phyloP scores from a whole-genome alignment of 2,888 invertebrate genomes.

The Dryomyza anilis region DNA sequence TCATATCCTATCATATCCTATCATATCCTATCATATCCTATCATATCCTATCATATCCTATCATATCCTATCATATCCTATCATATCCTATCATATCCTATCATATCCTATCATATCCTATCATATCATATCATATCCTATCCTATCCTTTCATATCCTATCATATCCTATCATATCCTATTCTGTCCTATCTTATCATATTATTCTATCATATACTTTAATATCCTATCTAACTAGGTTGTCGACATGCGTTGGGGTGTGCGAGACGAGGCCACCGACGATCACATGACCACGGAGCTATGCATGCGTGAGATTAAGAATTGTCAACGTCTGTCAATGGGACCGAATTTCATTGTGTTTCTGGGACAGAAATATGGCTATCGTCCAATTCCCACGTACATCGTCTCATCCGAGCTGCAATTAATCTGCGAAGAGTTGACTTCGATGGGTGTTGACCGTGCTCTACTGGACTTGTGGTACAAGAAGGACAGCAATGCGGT shows the following conservation, averaged over 20 bases:
- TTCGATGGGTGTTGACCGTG: conserved; percentile 80
- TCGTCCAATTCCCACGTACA: conserved; percentile 94
- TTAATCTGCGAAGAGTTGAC: conserved; percentile 84
- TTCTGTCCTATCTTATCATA: not conserved
- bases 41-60: not conserved
- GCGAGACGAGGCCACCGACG: conserved; percentile 96
- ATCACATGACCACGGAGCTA: conserved; percentile 98
- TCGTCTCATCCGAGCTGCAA: conserved; percentile 88
- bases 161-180: not conserved
- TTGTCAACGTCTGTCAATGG: conserved; percentile 96
- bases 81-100: not conserved
- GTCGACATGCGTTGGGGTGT: conserved; percentile 99
- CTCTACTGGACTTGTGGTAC: conserved; percentile 91
- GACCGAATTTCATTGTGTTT: conserved; percentile 97
- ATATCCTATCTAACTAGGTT: conserved; percentile 66
- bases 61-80: not conserved
- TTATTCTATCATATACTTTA: not conserved
- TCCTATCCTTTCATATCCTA: not conserved
- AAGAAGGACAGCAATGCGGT: conserved; percentile 95
- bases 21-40: not conserved
- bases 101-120: not conserved
- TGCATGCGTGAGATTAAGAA: conserved; percentile 99
- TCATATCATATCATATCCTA: not conserved
- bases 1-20: not conserved
- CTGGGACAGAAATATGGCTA: conserved; percentile 98